Evolutionary conservation across 1,140 invertebrate species (phyloP).

Genomic region (Hirudo medicinalis): DNA sequence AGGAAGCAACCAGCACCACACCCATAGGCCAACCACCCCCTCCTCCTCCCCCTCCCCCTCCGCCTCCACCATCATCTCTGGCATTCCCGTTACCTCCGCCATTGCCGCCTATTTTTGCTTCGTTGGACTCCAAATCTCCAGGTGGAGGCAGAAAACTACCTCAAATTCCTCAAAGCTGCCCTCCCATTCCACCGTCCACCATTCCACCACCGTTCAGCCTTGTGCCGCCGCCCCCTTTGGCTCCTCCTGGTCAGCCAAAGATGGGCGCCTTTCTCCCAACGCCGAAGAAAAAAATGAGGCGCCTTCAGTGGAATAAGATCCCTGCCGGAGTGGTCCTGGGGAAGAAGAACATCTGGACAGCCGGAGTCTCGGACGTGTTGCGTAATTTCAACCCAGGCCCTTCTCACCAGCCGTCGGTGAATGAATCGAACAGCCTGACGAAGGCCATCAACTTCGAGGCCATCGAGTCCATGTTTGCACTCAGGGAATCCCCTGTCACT

Average conservation of each 20-base stretch:
- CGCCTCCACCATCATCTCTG: slow-evolving; percentile 40
- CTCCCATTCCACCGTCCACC: slow-evolving; percentile 20
- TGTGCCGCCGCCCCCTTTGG: slow-evolving; percentile 24
- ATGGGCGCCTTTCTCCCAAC: slow-evolving; percentile 25
- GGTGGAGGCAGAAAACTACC: neutral
- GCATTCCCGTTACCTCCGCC: slow-evolving; percentile 4
- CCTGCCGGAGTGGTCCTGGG: slow-evolving; percentile 32
- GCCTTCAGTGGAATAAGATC: slow-evolving; percentile 39
- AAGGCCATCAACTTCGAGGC: slow-evolving; percentile 40
- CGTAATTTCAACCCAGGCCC: slow-evolving; percentile 61
- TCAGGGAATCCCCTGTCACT: slow-evolving; percentile 23
- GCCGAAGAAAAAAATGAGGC: slow-evolving; percentile 34
- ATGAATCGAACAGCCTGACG: slow-evolving; percentile 71
- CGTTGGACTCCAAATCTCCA: neutral
- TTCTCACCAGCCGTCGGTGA: slow-evolving; percentile 65
- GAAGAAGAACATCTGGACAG: slow-evolving; percentile 30
- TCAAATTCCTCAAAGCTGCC: neutral
- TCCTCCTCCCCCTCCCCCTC: slow-evolving; percentile 23
- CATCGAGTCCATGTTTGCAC: slow-evolving; percentile 36
- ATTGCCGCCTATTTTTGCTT: slow-evolving; percentile 2
- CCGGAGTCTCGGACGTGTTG: neutral
- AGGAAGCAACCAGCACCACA: slow-evolving; percentile 15
- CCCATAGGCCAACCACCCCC: slow-evolving; percentile 19
- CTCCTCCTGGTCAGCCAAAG: neutral
- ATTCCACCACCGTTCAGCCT: neutral